These are phyloP conservation scores for Parazoanthus swiftii DNA, from an alignment of 92 coral and sea anemone species.

Conservation along the genomic window DNA sequence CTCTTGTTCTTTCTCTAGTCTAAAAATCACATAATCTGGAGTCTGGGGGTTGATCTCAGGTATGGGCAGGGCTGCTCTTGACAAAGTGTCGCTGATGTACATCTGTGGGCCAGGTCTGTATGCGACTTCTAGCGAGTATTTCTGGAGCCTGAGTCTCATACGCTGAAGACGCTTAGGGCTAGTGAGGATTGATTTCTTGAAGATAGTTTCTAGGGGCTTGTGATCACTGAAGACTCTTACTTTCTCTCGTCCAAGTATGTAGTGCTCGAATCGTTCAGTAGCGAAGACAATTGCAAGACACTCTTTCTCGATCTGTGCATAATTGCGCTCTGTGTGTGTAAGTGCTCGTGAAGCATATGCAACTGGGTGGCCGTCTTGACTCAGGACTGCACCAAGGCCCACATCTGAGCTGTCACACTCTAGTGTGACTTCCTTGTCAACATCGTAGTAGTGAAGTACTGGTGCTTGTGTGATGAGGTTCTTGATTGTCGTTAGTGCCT, in stretches of 20 bases:
- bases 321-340: too few relatives aligned
- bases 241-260: too few relatives aligned
- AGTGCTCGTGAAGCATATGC: too few relatives aligned
- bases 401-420: constrained; percentile 61
- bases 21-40: constrained; percentile 11
- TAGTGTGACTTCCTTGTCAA: constrained; percentile 47
- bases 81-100: constrained; percentile 52
- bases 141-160: too few relatives aligned
- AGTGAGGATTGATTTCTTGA: too few relatives aligned
- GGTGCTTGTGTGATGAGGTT: constrained; percentile 54
- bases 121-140: neutral
- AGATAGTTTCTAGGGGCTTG: too few relatives aligned
- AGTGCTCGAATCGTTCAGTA: too few relatives aligned
- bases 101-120: constrained; percentile 50
- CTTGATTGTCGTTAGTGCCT: constrained; percentile 49
- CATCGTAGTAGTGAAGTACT: constrained; percentile 52
- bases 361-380: constrained; percentile 34
- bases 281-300: too few relatives aligned
- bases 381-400: constrained; percentile 58
- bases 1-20: constrained; percentile 25
- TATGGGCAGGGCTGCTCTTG: constrained; percentile 43
- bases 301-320: too few relatives aligned
- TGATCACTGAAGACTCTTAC: too few relatives aligned
- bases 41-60: constrained; percentile 6
- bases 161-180: too few relatives aligned